Evolutionary conservation across 2,113 vertebrate species (phyloP).

Genomic region (Toxotes chatareus): DNA sequence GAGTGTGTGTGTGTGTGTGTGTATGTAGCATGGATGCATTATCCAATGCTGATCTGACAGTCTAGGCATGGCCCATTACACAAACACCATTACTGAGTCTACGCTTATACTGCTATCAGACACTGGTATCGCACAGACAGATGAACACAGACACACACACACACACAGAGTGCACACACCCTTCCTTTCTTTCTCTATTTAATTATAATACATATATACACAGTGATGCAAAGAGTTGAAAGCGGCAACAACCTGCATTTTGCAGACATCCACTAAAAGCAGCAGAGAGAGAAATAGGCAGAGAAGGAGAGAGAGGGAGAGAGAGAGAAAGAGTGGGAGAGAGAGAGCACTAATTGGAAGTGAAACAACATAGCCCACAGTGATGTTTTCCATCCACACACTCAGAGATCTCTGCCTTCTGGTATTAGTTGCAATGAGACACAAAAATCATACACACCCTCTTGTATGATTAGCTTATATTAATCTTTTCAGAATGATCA

Average conservation of each 20-base stretch:
- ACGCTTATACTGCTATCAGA: constrained; percentile 39
- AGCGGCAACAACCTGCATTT: constrained; percentile 8
- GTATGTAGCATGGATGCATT: constrained; percentile 41
- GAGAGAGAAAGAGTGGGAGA: not conserved
- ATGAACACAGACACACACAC: not conserved
- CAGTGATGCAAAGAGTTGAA: constrained; percentile 23
- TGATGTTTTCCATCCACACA: constrained; percentile 2
- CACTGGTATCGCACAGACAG: constrained; percentile 10
- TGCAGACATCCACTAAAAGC: constrained; percentile 17
- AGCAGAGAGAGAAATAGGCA: not conserved
- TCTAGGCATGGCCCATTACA: constrained; percentile 57
- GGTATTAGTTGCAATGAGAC: constrained; percentile 3
- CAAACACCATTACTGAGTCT: constrained; percentile 58
- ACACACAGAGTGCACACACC: not conserved
- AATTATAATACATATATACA: constrained; percentile 2
- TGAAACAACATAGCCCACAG: constrained; percentile 14
- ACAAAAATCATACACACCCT: not conserved
- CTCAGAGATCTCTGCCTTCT: not conserved
- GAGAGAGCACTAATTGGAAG: constrained; percentile 15
- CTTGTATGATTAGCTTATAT: not conserved
- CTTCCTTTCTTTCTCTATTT: constrained; percentile 7
- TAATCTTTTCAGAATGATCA: not conserved
- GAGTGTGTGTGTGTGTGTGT: constrained; percentile 16
- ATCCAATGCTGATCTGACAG: constrained; percentile 56
- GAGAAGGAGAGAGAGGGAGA: too few species aligned